Percentiles rank a stretch among this genome's conserved stretches.
These are phyloP conservation scores for Setophaga coronata DNA, from an alignment of 2,113 vertebrate species.

Conservation along the genomic window DNA sequence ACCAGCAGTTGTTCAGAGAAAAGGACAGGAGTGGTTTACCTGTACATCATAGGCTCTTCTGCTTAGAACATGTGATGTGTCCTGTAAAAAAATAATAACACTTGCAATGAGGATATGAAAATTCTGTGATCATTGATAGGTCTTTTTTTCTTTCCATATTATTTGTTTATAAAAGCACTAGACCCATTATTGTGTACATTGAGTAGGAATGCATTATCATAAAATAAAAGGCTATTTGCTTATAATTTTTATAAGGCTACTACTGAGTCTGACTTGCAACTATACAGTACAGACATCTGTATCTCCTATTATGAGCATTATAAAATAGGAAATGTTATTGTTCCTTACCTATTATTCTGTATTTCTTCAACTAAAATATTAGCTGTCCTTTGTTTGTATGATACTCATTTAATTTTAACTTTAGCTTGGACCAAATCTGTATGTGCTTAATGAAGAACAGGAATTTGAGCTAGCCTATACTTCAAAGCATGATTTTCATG, in stretches of 20 bases:
- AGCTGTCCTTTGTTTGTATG: not conserved
- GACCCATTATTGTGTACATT: not conserved
- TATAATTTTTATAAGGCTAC: not conserved
- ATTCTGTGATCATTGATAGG: not conserved
- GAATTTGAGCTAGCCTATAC: not conserved
- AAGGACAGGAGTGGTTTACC: not conserved
- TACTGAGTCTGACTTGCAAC: not conserved
- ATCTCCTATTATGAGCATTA: not conserved
- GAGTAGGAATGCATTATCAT: not conserved
- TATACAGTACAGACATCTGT: not conserved
- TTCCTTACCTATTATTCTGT: not conserved
- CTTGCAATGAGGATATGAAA: not conserved
- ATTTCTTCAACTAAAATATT: not conserved
- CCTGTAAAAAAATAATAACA: not conserved
- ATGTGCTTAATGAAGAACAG: not conserved
- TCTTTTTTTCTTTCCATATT: not conserved
- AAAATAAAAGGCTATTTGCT: not conserved
- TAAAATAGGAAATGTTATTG: not conserved
- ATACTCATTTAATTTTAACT: not conserved
- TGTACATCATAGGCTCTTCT: not conserved
- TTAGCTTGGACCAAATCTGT: not conserved
- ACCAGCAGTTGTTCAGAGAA: not conserved
- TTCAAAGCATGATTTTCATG: not conserved
- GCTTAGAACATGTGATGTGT: slow-evolving; percentile 22
- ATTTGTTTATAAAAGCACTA: not conserved